Percentiles rank a stretch among this genome's conserved stretches.
phyloP scores from a whole-genome alignment of 1,140 invertebrate species.

The Drosophila yakuba region DNA sequence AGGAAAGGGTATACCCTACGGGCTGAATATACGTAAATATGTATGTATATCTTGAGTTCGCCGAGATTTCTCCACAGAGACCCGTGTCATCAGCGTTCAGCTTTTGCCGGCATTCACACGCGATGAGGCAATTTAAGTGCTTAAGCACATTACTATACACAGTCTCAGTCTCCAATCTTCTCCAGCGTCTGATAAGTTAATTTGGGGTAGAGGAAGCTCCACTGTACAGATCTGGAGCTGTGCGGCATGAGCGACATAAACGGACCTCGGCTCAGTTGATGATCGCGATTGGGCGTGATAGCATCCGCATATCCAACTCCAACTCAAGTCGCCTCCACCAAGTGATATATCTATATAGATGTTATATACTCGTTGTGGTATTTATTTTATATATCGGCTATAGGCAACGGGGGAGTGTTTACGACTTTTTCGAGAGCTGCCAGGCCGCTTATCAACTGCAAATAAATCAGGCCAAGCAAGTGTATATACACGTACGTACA shows the following conservation, averaged over 20 bases:
- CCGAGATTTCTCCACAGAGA: not conserved
- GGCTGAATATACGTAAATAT: too few relatives aligned
- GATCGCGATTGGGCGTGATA: slow-evolving; percentile 74
- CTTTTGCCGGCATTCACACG: slow-evolving; percentile 5
- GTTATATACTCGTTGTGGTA: not conserved
- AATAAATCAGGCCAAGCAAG: slow-evolving; percentile 45
- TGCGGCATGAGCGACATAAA: slow-evolving; percentile 6
- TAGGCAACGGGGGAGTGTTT: slow-evolving; percentile 22
- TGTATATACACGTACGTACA: not conserved
- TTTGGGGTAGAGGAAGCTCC: slow-evolving; percentile 32
- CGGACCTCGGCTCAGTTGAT: slow-evolving; percentile 60
- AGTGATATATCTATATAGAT: not conserved
- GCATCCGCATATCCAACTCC: slow-evolving; percentile 26
- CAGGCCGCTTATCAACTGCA: slow-evolving; percentile 28
- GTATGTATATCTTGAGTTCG: not conserved
- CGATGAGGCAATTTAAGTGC: slow-evolving; percentile 52
- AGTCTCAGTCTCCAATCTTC: slow-evolving; percentile 28
- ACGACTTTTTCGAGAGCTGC: slow-evolving; percentile 8
- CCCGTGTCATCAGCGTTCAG: slow-evolving; percentile 8
- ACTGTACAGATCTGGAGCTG: slow-evolving; percentile 17
- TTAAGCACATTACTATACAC: slow-evolving; percentile 48
- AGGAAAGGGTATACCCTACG: not conserved
- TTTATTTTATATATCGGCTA: slow-evolving; percentile 12
- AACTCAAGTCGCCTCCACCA: not conserved
- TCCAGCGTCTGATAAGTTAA: slow-evolving; percentile 36